Evolutionary conservation across 1,140 invertebrate genomes (phyloP).

Genomic region (Cydia splendana): DNA sequence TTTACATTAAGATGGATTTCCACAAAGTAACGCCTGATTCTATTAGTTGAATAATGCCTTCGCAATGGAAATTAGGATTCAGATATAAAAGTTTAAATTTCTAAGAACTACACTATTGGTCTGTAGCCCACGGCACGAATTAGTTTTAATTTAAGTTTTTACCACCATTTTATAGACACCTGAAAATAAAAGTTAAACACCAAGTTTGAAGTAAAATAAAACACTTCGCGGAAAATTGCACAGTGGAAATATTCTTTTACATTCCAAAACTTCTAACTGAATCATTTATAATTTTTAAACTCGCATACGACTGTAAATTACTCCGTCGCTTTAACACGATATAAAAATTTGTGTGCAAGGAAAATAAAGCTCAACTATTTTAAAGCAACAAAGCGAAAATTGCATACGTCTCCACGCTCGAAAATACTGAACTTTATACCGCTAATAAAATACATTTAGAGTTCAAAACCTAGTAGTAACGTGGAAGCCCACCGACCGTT

Average conservation of each 20-base stretch:
- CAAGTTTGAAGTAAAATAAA: not conserved
- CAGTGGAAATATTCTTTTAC: not conserved
- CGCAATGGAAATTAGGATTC: too few relatives aligned
- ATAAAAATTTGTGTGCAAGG: not conserved
- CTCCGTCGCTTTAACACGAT: conserved; percentile 5
- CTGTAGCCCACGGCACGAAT: too few relatives aligned
- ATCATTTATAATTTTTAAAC: not conserved
- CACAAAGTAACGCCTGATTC: too few relatives aligned
- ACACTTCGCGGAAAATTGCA: not conserved
- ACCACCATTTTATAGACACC: too few relatives aligned
- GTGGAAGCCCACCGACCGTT: conserved; percentile 15
- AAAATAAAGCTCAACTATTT: not conserved
- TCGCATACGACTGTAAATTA: conserved; percentile 12
- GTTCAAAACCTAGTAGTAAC: not conserved
- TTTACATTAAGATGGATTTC: too few relatives aligned
- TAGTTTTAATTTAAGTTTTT: too few relatives aligned
- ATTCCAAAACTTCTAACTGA: not conserved
- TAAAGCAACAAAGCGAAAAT: not conserved
- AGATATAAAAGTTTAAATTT: too few relatives aligned
- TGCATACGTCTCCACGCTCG: not conserved
- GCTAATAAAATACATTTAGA: conserved; percentile 11
- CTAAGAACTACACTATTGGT: too few relatives aligned
- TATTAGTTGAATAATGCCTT: too few relatives aligned
- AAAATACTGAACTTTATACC: conserved; percentile 2
- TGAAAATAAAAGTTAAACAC: too few relatives aligned